phyloP scores from a whole-genome alignment of 2,797 vertebrate species.

The Botia almorhae region DNA sequence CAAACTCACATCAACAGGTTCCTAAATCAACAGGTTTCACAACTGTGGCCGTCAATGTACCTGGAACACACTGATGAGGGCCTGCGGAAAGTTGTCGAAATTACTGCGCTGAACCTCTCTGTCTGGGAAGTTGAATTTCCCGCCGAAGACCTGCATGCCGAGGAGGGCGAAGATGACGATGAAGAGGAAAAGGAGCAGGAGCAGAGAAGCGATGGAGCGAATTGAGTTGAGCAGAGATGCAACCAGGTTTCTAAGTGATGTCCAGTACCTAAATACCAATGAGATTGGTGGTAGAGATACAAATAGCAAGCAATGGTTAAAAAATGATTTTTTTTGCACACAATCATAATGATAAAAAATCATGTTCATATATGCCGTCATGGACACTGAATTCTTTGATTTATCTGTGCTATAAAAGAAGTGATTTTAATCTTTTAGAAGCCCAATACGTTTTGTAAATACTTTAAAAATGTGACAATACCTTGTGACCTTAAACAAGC shows the following conservation, averaged over 20 bases:
- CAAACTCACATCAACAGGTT: not conserved
- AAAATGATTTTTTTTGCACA: not conserved
- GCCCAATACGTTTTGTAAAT: too few relatives aligned
- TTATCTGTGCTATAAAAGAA: too few relatives aligned
- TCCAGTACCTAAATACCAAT: conserved; percentile 87
- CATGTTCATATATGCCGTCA: too few relatives aligned
- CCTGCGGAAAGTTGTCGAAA: conserved; percentile 96
- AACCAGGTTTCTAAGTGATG: conserved; percentile 91
- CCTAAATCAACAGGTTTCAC: too few relatives aligned
- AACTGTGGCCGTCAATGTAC: conserved; percentile 68
- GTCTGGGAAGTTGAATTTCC: conserved; percentile 92
- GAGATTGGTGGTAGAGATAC: not conserved
- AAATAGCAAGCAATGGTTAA: not conserved
- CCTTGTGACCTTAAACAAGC: conserved; percentile 97
- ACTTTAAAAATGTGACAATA: conserved; percentile 61
- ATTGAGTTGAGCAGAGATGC: conserved; percentile 96
- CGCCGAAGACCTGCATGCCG: conserved; percentile 98
- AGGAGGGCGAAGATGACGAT: conserved; percentile 94
- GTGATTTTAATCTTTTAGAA: too few relatives aligned
- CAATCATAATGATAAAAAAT: not conserved
- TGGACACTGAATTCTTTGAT: too few relatives aligned
- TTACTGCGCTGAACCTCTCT: conserved; percentile 86
- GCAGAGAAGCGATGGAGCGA: conserved; percentile 93
- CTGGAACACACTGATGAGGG: conserved; percentile 98
- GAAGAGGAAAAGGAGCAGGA: conserved; percentile 96